Evolutionary conservation across 2,113 vertebrate genomes (phyloP), one percentile per base, ranked within the genome.

Genomic region (Chinchilla lanigera): DNA sequence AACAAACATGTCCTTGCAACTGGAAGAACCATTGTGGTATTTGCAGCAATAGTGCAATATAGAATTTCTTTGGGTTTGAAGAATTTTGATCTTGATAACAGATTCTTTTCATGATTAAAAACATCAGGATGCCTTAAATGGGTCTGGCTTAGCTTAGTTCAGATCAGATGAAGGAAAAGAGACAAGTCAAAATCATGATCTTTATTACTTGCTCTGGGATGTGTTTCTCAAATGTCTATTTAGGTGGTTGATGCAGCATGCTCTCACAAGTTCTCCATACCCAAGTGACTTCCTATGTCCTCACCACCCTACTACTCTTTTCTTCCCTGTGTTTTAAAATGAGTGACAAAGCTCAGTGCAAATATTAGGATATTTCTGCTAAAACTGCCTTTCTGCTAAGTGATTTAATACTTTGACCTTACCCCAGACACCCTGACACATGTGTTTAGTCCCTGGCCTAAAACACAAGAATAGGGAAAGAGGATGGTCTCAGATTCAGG

Each of bases 371-470:
- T 69, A 0, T 95, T 98, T 88, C 75, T 93, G 65, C 67, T 41
- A 26, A 78, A 88, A 67, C 54, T 85, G 47, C 38, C 94, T 97
- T 97, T 83, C 94, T 95, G 71, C 89, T 85, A 83, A 86, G 38
- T 86, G 91, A 89, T 5, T 0, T 33, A 95, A 93, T 67, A 17
- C 41, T 93, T 93, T 90, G 35, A 44, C 90, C 97, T 97, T 71
- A 86, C n/a, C 50, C 54, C 92, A 90, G 81, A 89, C 50, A 14
- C 61, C 50, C 75, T 93, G 91, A 90, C 50, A 14, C 77, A 61
- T 98, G 93, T 96, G 88, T 97, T 97, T 97, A 61, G 50, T 58
- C 52, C 87, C 11, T 86, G 61, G 41, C 3, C 22, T 78, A 91
- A 94, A 63, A 56, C 61, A 73, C 33, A 82, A 89, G 97, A 20